phyloP scores from a whole-genome alignment of 2,888 invertebrate species.

The Clivina fossor region DNA sequence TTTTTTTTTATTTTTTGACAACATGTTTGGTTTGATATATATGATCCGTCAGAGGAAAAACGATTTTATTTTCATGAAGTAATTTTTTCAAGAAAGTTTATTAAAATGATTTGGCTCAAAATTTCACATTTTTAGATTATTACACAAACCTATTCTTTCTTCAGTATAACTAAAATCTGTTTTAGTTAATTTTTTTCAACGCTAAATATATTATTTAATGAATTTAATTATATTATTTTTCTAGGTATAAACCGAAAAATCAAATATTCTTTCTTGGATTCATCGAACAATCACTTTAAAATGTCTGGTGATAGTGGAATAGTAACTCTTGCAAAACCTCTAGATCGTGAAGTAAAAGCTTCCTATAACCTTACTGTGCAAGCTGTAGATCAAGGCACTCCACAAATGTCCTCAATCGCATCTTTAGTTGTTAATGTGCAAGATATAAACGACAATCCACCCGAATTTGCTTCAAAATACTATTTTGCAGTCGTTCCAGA shows the following conservation, averaged over 20 bases:
- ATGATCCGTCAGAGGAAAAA: too few species aligned
- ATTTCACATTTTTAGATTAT: too few species aligned
- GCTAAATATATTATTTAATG: too few species aligned
- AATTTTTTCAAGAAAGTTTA: too few species aligned
- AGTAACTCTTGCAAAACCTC: constrained; percentile 75
- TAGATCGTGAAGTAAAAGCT: constrained; percentile 86
- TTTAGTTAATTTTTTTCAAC: too few species aligned
- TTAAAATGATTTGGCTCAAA: too few species aligned
- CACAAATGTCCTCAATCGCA: constrained; percentile 68
- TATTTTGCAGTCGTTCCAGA: constrained; percentile 80
- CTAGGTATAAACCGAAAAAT: constrained; percentile 78
- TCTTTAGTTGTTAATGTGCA: constrained; percentile 78
- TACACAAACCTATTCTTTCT: too few species aligned
- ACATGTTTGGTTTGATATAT: too few species aligned
- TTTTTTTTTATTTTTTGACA: constrained; percentile 16
- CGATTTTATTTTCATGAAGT: too few species aligned
- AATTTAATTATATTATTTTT: constrained; percentile 34
- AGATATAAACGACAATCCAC: constrained; percentile 95
- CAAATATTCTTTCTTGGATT: constrained; percentile 75
- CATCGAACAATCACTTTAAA: constrained; percentile 70
- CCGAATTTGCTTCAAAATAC: constrained; percentile 82
- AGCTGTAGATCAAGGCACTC: constrained; percentile 82
- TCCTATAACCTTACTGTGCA: constrained; percentile 81
- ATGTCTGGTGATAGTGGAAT: constrained; percentile 84
- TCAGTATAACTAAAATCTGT: too few species aligned